Base-by-base conservation (phyloP, 2,797 vertebrate species). In the Chaetodon trifasciatus region DNA sequence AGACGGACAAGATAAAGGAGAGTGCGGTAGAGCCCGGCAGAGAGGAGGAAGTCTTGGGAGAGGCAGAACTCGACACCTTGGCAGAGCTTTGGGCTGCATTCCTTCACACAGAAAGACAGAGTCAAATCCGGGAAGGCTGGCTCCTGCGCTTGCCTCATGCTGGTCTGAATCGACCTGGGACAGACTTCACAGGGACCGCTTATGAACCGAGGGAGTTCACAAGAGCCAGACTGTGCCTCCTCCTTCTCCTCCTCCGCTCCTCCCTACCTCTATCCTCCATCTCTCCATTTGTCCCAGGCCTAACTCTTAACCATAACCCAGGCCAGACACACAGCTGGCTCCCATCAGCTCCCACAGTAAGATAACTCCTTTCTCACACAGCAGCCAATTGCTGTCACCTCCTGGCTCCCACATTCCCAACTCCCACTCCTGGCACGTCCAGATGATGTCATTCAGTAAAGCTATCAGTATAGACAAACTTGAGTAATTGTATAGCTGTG, bases 321-420 rank as follows among this genome's bases (percentile, higher is more conserved):
- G 81, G 60, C 83, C 85, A 86, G 85, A 87, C 89, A 57, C 78
- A 82, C 92, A 91, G 90, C 89, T 93, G 91, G 88, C 82, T 91
- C 80, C 64, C 89, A 92, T 94, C 91, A 93, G 82, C 82, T 85
- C 82, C 88, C 82, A 75, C 76, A 81, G 77, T 39, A 58, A 71
- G 76, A 88, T 61, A 71, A 87, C 74, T 84, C 79, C 53, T 76
- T 62, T 65, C 82, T 84, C 82, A 65, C 69, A 68, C 87, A 86
- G 80, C 87, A 78, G 79, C 70, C 76, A 61, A 69, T 32, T 67
- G 56, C 84, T 70, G 80, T 88, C 84, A 83, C 81, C 73, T 79
- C 83, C 73, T 67, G n/a, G 8, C 83, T 84, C 74, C 78, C 11
- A 57, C 83, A 84, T 81, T 72, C 62, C 65, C 73, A 21, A 32